Percentiles rank a stretch among this genome's conserved stretches.
Conservation (phyloP, 2,113 vertebrate genomes). For the Protobothrops flavoviridis region DNA sequence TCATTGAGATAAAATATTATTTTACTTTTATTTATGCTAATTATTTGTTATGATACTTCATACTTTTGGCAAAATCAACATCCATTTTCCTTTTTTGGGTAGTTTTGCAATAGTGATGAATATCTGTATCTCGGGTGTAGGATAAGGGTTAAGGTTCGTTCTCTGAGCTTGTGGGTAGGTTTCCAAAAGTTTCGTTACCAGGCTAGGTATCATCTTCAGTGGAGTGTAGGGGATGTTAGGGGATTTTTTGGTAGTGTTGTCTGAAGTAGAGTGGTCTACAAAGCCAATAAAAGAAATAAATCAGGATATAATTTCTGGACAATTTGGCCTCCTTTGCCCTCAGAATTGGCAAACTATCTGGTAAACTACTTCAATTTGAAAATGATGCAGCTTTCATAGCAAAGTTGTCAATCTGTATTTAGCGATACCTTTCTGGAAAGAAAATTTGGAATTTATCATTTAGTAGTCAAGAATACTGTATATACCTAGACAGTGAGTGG, state of each 20-base stretch:
- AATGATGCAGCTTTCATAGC: conserved; percentile 1
- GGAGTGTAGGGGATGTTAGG: too few species aligned
- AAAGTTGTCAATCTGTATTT: not conserved
- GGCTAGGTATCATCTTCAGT: too few species aligned
- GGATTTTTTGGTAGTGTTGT: not conserved
- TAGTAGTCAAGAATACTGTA: not conserved
- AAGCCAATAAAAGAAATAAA: not conserved
- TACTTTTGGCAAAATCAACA: not conserved
- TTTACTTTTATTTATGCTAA: not conserved
- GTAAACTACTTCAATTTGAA: not conserved
- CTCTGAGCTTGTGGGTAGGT: too few species aligned
- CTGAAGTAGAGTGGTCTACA: not conserved
- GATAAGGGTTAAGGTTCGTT: too few species aligned
- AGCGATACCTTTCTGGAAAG: not conserved
- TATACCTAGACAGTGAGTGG: not conserved
- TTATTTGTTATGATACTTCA: not conserved
- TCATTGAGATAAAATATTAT: not conserved
- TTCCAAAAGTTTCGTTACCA: too few species aligned
- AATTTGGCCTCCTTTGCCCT: not conserved
- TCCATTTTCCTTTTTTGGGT: not conserved
- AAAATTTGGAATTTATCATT: not conserved
- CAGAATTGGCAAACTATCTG: not conserved
- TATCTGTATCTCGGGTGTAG: too few species aligned
- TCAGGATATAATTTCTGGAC: not conserved
- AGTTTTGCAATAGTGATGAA: too few species aligned